Evolutionary conservation across 2,888 invertebrate genomes (phyloP).

Genomic region (Icerya purchasi): DNA sequence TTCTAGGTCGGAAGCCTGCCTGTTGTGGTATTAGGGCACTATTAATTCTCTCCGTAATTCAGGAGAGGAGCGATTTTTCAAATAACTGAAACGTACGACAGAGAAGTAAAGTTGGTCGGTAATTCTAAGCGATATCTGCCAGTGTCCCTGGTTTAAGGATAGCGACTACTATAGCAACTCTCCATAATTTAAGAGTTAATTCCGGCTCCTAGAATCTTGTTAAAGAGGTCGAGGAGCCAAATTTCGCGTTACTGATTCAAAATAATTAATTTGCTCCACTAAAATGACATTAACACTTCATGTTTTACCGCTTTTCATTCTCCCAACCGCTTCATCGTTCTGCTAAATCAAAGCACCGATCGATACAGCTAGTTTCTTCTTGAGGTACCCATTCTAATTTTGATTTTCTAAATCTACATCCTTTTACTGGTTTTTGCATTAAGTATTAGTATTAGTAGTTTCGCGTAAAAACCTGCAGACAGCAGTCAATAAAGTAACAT

Average conservation of each 20-base stretch:
- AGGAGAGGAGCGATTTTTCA: conserved; percentile 11
- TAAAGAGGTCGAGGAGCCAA: too few relatives aligned
- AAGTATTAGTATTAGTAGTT: too few relatives aligned
- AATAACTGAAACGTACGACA: conserved; percentile 12
- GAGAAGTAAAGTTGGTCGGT: conserved; percentile 15
- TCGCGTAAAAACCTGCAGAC: too few relatives aligned
- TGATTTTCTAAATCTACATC: too few relatives aligned
- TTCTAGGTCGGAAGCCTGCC: conserved; percentile 12
- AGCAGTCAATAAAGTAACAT: too few relatives aligned
- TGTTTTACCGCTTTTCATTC: conserved; percentile 5
- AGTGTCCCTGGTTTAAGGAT: conserved; percentile 14
- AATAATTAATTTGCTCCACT: conserved; percentile 6
- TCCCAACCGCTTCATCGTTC: background rate
- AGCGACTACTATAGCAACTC: conserved; percentile 10
- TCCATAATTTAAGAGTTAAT: conserved; percentile 10
- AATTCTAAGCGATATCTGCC: conserved; percentile 13
- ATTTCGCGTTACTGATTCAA: conserved; percentile 5
- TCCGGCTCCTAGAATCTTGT: background rate
- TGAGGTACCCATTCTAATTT: too few relatives aligned
- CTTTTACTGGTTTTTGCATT: too few relatives aligned
- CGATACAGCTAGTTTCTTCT: too few relatives aligned
- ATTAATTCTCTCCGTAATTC: conserved; percentile 12
- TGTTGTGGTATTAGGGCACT: conserved; percentile 12
- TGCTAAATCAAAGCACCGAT: too few relatives aligned
- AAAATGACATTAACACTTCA: conserved; percentile 3